These are phyloP conservation scores for Hedychridium roseum DNA, from an alignment of 2,888 invertebrate species.

Conservation along the genomic window DNA sequence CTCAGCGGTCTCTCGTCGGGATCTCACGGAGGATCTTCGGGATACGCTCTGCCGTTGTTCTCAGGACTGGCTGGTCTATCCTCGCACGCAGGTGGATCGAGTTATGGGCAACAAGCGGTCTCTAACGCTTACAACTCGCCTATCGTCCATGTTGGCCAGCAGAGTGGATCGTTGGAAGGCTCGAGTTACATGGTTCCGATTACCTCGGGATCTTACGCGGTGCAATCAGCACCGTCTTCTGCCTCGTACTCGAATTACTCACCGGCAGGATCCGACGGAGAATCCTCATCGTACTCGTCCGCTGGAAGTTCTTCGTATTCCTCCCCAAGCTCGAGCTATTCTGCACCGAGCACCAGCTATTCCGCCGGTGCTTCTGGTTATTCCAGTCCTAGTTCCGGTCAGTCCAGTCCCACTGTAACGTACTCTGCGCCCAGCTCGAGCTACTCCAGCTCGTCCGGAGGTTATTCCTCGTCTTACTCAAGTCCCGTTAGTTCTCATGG, in stretches of 20 bases:
- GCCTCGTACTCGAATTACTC: conserved; percentile 35
- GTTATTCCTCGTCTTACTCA: conserved; percentile 36
- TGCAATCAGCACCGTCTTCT: conserved; percentile 24
- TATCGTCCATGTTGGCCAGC: conserved; percentile 31
- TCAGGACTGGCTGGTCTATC: too few relatives aligned
- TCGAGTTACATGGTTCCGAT: conserved; percentile 48
- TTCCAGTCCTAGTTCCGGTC: conserved; percentile 24
- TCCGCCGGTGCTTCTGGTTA: conserved; percentile 19
- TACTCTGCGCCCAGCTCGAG: conserved; percentile 28
- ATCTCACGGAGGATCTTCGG: conserved; percentile 14
- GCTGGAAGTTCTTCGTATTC: conserved; percentile 11
- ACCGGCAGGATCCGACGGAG: conserved; percentile 46
- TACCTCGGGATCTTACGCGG: conserved; percentile 28
- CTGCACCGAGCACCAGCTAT: conserved; percentile 20
- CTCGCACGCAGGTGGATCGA: conserved; percentile 14
- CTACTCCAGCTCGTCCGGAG: conserved; percentile 35
- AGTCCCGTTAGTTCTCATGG: conserved; percentile 42
- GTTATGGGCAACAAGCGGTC: conserved; percentile 29
- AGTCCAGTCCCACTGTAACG: conserved; percentile 25
- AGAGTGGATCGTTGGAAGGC: conserved; percentile 45
- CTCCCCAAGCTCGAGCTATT: conserved; percentile 17
- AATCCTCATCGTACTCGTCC: conserved; percentile 26
- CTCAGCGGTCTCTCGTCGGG: conserved; percentile 20
- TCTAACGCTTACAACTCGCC: conserved; percentile 37
- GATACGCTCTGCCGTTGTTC: conserved; percentile 30